Base-by-base conservation (phyloP, 1,140 invertebrate species). In the Ladona fulva region DNA sequence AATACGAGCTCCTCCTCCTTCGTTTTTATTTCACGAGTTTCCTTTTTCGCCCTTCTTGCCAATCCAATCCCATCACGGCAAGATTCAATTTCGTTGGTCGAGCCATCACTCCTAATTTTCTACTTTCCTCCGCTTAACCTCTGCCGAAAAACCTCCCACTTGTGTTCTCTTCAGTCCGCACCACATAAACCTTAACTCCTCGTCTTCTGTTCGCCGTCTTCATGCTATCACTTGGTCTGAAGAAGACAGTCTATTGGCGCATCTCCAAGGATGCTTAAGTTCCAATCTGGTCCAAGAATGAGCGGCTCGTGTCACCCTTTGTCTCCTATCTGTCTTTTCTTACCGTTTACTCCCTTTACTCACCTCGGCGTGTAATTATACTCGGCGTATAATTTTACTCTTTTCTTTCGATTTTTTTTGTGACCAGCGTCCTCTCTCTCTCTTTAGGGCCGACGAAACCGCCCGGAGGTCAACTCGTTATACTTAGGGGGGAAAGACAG, bases 221-320 rank as follows among this genome's bases (percentile, higher is more conserved):
- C 19, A 11, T 19, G 5, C 52, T 66, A 66, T 22, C 52, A 66
- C 52, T 66, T 66, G 14, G 52, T 66, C 52, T 3, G 52, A 66
- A 66, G 52, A 66, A 66, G 52, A 66, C n/a, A 22, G 16, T 22
- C n/a, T 12, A 22, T 66, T 66, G 52, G 52, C 52, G 16, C 1
- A 66, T 66, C 52, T 66, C 52, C 52, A 66, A 66, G 52, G 52
- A 66, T 66, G 52, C 52, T 66, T 22, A 66, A 66, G 52, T 66
- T 66, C 52, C 52, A 66, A 66, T 66, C 52, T 66, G 52, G 52
- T 66, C 52, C 52, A 66, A 66, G n/a, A 22, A 22, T 19, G 14
- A 19, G 52, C 5, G 52, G 16, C 16, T 22, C 52, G 14, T 22
- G 52, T 66, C 16, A 19, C 52, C n/a, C n/a, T 66, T 19, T 66